These are phyloP conservation scores for Drosophila sordidula DNA, from an alignment of 2,888 invertebrate genomes.

Conservation along the genomic window DNA sequence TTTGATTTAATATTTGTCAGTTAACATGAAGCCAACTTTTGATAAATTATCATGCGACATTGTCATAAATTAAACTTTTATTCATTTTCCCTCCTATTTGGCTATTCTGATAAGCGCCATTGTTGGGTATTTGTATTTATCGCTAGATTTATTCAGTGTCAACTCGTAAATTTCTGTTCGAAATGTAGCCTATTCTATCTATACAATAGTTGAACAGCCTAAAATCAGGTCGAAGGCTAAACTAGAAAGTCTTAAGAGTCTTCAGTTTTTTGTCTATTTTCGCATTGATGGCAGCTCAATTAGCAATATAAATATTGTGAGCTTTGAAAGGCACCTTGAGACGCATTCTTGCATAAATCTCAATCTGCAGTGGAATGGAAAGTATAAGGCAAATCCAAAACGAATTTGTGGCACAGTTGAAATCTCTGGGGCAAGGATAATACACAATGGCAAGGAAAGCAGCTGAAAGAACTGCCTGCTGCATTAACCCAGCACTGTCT, in stretches of 20 bases:
- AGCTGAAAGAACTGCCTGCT: slow-evolving; percentile 36
- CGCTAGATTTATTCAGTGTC: too few relatives aligned
- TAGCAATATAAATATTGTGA: slow-evolving; percentile 47
- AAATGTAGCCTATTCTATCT: too few relatives aligned
- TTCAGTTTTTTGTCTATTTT: not conserved
- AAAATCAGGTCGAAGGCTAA: not conserved
- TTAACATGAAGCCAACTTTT: slow-evolving; percentile 14
- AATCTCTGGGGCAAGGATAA: slow-evolving; percentile 26
- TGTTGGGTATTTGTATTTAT: not conserved
- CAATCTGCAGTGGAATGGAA: slow-evolving; percentile 33
- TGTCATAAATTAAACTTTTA: slow-evolving; percentile 20
- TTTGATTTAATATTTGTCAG: slow-evolving; percentile 10
- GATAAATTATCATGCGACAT: slow-evolving; percentile 16
- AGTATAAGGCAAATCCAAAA: slow-evolving; percentile 18
- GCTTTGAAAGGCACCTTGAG: slow-evolving; percentile 1
- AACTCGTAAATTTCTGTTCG: too few relatives aligned
- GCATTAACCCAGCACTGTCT: slow-evolving; percentile 50
- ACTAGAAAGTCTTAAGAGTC: not conserved
- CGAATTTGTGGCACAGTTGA: slow-evolving; percentile 39
- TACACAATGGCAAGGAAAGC: slow-evolving; percentile 13
- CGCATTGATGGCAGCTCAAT: slow-evolving; percentile 37
- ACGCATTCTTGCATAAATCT: slow-evolving; percentile 49
- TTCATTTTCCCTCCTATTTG: not conserved
- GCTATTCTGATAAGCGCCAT: not conserved
- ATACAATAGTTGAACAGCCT: too few relatives aligned